These are phyloP conservation scores for Hypena proboscidalis DNA, from an alignment of 2,888 invertebrate genomes.

Conservation along the genomic window DNA sequence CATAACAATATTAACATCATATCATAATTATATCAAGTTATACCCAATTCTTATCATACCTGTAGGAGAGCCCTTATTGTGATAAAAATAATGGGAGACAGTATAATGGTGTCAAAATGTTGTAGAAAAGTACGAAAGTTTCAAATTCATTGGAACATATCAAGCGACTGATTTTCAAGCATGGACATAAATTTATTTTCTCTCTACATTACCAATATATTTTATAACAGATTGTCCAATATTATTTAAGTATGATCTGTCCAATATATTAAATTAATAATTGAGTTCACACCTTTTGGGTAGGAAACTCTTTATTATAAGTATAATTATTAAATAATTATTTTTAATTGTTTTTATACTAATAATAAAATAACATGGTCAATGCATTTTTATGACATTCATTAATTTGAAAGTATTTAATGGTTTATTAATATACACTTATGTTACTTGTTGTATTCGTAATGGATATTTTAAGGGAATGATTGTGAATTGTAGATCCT, in stretches of 20 bases:
- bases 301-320: too few relatives aligned
- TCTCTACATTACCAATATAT: constrained; percentile 25
- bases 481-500: constrained; percentile 31
- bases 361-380: constrained; percentile 17
- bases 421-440: constrained; percentile 27
- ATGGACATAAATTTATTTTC: constrained; percentile 23
- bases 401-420: constrained; percentile 17
- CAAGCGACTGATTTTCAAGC: constrained; percentile 49
- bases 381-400: constrained; percentile 35
- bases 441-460: constrained; percentile 32
- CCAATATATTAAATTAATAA: constrained; percentile 32
- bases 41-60: too few relatives aligned
- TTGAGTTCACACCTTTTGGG: too few relatives aligned
- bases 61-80: constrained; percentile 32
- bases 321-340: constrained; percentile 18
- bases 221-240: constrained; percentile 24
- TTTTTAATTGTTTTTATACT: constrained; percentile 16
- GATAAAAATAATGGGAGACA: constrained; percentile 27
- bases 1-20: too few relatives aligned
- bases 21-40: too few relatives aligned
- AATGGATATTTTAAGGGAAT: constrained; percentile 27
- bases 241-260: constrained; percentile 33
- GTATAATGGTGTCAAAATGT: constrained; percentile 31
- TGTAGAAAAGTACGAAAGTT: constrained; percentile 59
- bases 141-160: constrained; percentile 53